Percentiles rank a stretch among this genome's conserved stretches.
These are phyloP conservation scores for Eulithis testata DNA, from an alignment of 2,888 invertebrate genomes.

Conservation along the genomic window DNA sequence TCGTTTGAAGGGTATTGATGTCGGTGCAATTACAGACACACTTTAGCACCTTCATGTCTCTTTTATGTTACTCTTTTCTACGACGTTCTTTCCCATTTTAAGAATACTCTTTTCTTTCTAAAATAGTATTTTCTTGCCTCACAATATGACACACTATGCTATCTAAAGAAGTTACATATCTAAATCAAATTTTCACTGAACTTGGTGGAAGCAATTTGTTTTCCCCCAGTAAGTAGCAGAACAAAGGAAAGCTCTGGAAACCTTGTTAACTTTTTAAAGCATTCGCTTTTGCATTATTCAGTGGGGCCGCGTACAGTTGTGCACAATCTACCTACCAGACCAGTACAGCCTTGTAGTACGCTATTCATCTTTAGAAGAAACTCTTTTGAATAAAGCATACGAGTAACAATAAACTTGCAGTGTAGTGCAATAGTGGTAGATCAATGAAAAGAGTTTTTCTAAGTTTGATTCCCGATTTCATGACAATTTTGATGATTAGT, in stretches of 20 bases:
- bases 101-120: background rate
- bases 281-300: conserved; percentile 81
- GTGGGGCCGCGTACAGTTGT: conserved; percentile 55
- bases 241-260: conserved; percentile 79
- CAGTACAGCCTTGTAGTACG: conserved; percentile 34
- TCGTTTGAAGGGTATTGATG: too few relatives aligned
- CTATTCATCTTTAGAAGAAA: conserved; percentile 19
- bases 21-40: too few relatives aligned
- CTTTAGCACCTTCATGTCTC: too few relatives aligned
- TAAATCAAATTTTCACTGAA: conserved; percentile 55
- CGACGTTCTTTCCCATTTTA: too few relatives aligned
- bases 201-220: conserved; percentile 71
- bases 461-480: background rate
- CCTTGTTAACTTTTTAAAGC: conserved; percentile 83
- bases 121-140: background rate
- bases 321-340: conserved; percentile 37
- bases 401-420: background rate
- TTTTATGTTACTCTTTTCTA: too few relatives aligned
- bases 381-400: conserved; percentile 10
- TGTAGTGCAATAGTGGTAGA: too few relatives aligned
- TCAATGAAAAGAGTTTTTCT: background rate
- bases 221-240: conserved; percentile 69
- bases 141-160: conserved; percentile 1
- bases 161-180: conserved; percentile 23
- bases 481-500: background rate